Conservation (phyloP, 2,797 vertebrate species). For the Oreochromis grahami region DNA sequence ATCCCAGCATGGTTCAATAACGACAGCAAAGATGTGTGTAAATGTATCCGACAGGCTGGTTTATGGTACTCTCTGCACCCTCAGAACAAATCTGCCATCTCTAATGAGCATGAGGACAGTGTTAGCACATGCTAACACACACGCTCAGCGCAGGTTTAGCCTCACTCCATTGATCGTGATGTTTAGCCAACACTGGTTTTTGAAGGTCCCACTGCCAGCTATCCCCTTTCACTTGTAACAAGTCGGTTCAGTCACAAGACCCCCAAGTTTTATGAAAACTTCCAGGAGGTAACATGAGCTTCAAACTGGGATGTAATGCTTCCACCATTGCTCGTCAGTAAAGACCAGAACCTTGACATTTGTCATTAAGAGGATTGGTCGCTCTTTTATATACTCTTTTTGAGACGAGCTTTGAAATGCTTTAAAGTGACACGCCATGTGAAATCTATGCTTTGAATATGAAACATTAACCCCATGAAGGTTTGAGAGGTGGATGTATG, state of each 20-base stretch:
- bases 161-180: conserved; percentile 17
- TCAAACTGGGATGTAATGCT: conserved; percentile 38
- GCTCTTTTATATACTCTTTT: not conserved
- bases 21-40: not conserved
- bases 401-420: conserved; percentile 17
- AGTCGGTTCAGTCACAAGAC: conserved; percentile 34
- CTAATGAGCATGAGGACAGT: not conserved
- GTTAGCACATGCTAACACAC: not conserved
- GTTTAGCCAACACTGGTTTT: conserved; percentile 40
- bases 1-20: not conserved
- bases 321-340: conserved; percentile 19
- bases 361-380: not conserved
- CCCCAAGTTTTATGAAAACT: conserved; percentile 25
- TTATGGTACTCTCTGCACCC: not conserved
- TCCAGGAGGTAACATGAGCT: conserved; percentile 34
- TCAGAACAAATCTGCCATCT: not conserved
- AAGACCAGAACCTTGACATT: conserved; percentile 33
- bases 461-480: not conserved
- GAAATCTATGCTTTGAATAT: not conserved
- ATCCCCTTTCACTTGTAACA: conserved; percentile 37
- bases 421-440: not conserved
- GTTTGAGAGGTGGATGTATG: not conserved
- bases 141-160: not conserved
- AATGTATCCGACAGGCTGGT: not conserved
- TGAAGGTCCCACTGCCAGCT: not conserved